Evolutionary conservation across 2,797 vertebrate species (phyloP), one percentile per base, ranked within the genome.

Genomic region (Tangara arthus): DNA sequence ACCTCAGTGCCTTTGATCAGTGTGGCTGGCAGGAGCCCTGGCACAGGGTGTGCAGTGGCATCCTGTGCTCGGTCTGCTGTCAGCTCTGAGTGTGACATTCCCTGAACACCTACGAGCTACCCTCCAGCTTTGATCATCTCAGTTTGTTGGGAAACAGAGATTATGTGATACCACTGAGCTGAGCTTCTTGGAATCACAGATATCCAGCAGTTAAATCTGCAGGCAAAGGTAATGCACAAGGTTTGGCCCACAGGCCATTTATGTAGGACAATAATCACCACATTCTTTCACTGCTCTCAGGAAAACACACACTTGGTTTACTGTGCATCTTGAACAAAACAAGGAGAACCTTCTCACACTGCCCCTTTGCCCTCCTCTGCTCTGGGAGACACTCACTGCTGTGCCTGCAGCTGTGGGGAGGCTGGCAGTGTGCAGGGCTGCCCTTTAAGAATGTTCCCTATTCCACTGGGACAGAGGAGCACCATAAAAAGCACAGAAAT

Each of bases 1-100:
- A 3, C 75, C 72, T 28, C 5, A 11, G 69, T 17, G 16, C 53
- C 89, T 95, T 95, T 96, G 95, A 95, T 96, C 92, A 89, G 52
- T 14, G 47, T 41, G 71, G 70, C 66, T 87, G 83, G 66, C 66
- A 57, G 47, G 23, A 80, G 66, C 66, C 39, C 91, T 65, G 63
- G 83, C 89, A 94, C 52, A 17, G 63, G 70, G 18, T 1, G 4
- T 72, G 92, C 64, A 27, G 0, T 1, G 14, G 73, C 60, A 82
- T 55, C 56, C 41, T 26, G 57, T 20, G 60, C 28, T 87, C 89
- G 44, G 26, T 15, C 89, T 56, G 0, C 47, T 59, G 66, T 66
- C 53, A 49, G 53, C 77, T 89, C 60, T 11, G 56, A 72, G 19
- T 12, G 47, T 59, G 42, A 69, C 70, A 63, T 90, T 94, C 56